Conservation (phyloP, 2,888 invertebrate genomes). For the Blomia tropicalis region DNA sequence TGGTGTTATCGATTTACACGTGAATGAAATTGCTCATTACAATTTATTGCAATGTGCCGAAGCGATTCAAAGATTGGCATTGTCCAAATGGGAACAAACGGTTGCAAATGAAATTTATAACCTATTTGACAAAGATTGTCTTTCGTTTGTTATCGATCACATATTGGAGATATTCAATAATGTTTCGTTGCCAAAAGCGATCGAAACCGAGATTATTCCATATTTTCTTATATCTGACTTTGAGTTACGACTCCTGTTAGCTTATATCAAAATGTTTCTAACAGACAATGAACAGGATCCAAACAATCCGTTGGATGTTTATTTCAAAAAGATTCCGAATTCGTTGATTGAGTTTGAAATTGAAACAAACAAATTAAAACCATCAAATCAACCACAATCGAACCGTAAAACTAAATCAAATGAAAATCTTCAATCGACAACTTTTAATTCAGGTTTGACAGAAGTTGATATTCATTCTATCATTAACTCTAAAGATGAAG, state of each 20-base stretch:
- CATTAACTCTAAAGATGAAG: background rate
- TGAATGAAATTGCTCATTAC: constrained; percentile 73
- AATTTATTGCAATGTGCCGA: constrained; percentile 61
- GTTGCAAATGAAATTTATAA: constrained; percentile 58
- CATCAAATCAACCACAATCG: background rate
- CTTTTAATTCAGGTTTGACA: background rate
- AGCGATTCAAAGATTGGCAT: constrained; percentile 74
- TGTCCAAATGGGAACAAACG: constrained; percentile 62
- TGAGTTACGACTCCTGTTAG: constrained; percentile 40
- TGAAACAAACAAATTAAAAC: background rate
- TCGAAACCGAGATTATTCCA: constrained; percentile 47
- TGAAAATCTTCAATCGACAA: background rate
- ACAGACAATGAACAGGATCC: background rate
- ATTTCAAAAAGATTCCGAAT: background rate
- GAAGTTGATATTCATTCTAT: background rate
- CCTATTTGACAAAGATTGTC: constrained; percentile 51
- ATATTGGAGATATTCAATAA: constrained; percentile 32
- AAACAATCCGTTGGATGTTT: background rate
- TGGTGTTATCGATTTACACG: constrained; percentile 62
- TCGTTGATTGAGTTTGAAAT: background rate
- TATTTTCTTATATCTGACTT: constrained; percentile 51
- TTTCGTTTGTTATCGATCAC: constrained; percentile 56
- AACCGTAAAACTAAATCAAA: background rate
- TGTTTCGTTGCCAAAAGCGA: constrained; percentile 32
- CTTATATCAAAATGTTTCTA: constrained; percentile 14